Evolutionary conservation across 2,113 vertebrate species (phyloP), one percentile per base, ranked within the genome.

Genomic region (Tenrec ecaudatus): DNA sequence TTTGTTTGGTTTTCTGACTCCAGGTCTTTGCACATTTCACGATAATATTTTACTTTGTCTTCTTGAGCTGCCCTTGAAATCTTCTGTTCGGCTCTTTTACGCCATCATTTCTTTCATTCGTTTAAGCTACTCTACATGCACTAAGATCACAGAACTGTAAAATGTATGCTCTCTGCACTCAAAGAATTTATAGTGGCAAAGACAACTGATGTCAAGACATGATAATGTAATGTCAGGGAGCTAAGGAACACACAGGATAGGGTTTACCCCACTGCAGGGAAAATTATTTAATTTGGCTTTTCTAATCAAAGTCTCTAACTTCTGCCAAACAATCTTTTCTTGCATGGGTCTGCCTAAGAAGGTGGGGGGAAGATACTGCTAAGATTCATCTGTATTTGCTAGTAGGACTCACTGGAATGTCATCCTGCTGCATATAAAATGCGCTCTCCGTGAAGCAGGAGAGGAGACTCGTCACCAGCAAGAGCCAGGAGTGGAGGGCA

Each of bases 171-270:
- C 31, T 71, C 29, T 17, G 62, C 60, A 27, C 53, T 76, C 73
- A 83, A 69, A 66, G 47, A 87, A n/a, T 64, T 87, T 91, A 33
- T 79, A 88, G 31, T 6, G 62, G 62, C 60, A 33, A 82, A 78
- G 62, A 64, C 15, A 78, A n/a, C 14, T 71, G 38, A 57, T 64
- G 71, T 57, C 80, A 84, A 78, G 73, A 80, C n/a, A 17, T 64
- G 53, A 12, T 40, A 38, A 60, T 11, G 58, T 47, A 73, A 23
- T 22, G 60, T 60, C 14, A 76, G 36, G 33, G 29, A 75, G 76
- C 38, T 73, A 0, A 79, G 77, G 38, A 38, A 66, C 23, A 29
- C 7, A 31, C 7, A 36, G 53, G 58, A 53, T 76, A 43, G 62
- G 43, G 81, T 23, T 79, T 36, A 82, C 6, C 9, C 40, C 9